Base-by-base conservation (phyloP, 2,888 invertebrate genomes). In the Labia minor region DNA sequence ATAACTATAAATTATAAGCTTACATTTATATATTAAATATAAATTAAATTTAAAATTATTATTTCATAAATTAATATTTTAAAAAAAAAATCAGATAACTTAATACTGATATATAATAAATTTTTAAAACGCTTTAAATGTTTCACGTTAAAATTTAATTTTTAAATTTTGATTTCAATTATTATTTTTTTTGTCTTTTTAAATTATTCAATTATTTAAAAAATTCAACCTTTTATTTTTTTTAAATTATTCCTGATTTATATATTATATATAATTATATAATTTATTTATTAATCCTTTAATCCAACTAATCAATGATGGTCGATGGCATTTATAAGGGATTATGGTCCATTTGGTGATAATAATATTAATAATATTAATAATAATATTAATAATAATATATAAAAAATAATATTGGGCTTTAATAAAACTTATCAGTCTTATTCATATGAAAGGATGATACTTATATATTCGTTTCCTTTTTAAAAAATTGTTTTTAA, bases 161-260 rank as follows among this genome's bases (percentile, higher is more conserved):
- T 19, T 20, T 65, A 68, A n/a, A 33, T 37, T 61, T 64, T 65
- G 26, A n/a, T 63, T 62, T 61, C 64, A 67, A 65, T 21, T 62
- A 49, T 62, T 49, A 63, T 37, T 65, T 61, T 19, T 62, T 63
- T 65, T 66, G n/a, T n/a, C n/a, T n/a, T n/a, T 4, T n/a, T 20
- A 63, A 61, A 37, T 65, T 19, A 49, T 63, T 21, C 14, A 37
- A 14, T 37, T 67, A 66, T 70, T 69, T 68, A 64, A 68, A 62
- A 63, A 72, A 67, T 67, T 66, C n/a, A n/a, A n/a, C n/a, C n/a
- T 14, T 65, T 66, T 68, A 18, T 64, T 68, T 69, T 21, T 63
- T 62, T 65, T 62, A 65, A 67, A 19, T 67, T 67, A 70, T 68
- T 66, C 68, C 62, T 33, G 68, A 63, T 21, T 20, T 62, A 18